These are phyloP conservation scores for Aproaerema taeniolella DNA, from an alignment of 2,888 invertebrate genomes.

Conservation along the genomic window DNA sequence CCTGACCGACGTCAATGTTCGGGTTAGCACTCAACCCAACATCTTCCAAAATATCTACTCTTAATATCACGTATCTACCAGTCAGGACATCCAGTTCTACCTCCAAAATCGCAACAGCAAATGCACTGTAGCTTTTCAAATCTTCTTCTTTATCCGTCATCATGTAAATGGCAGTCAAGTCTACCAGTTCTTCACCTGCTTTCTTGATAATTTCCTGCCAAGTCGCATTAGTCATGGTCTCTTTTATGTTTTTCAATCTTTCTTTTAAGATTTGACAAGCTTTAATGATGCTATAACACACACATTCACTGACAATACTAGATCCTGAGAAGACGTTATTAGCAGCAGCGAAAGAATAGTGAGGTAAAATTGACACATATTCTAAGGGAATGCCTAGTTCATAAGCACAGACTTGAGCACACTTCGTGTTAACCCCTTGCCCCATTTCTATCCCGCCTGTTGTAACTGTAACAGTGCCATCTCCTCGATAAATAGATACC, in stretches of 20 bases:
- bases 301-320: conserved; percentile 81
- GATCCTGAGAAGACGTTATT: conserved; percentile 82
- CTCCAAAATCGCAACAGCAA: conserved; percentile 79
- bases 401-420: conserved; percentile 85
- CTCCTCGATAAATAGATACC: conserved; percentile 81
- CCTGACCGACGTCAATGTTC: conserved; percentile 82
- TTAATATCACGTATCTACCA: conserved; percentile 78
- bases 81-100: conserved; percentile 83
- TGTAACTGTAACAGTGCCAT: conserved; percentile 82
- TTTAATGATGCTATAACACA: conserved; percentile 72
- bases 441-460: conserved; percentile 86
- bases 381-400: conserved; percentile 82
- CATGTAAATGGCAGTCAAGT: conserved; percentile 79
- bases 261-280: conserved; percentile 78
- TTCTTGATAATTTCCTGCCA: conserved; percentile 78
- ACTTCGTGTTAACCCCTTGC: conserved; percentile 89
- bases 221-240: conserved; percentile 58
- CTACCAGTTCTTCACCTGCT: conserved; percentile 73
- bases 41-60: conserved; percentile 83
- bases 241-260: conserved; percentile 75
- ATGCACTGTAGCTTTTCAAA: conserved; percentile 74
- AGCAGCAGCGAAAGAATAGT: conserved; percentile 74
- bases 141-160: conserved; percentile 71
- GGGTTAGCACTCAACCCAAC: conserved; percentile 82
- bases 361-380: conserved; percentile 78